Conservation (phyloP, 2,113 vertebrate genomes). For the Hippocampus guttulatus region DNA sequence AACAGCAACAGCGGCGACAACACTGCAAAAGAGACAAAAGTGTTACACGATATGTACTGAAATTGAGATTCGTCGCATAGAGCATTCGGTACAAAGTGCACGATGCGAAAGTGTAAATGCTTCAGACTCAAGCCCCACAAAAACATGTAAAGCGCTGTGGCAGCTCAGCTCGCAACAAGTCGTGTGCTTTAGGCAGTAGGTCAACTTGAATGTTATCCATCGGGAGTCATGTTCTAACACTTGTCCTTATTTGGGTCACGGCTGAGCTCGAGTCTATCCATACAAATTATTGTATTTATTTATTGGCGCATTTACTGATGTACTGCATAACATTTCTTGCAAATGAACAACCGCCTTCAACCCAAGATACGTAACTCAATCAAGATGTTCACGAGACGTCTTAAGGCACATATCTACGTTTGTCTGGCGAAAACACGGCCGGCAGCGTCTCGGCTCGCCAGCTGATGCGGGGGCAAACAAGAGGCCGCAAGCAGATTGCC, state of each 20-base stretch:
- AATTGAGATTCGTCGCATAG: neutral
- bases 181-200: constrained; percentile 1
- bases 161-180: neutral
- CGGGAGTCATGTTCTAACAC: neutral
- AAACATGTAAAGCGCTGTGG: neutral
- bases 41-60: neutral
- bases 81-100: neutral
- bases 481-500: constrained; percentile 23
- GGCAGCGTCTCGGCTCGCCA: constrained; percentile 11
- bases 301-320: too few species aligned
- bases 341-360: too few species aligned
- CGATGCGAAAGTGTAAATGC: neutral
- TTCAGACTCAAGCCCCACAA: neutral
- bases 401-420: neutral
- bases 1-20: constrained; percentile 35
- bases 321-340: too few species aligned
- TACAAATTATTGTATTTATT: neutral
- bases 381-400: neutral
- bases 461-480: constrained; percentile 35
- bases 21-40: constrained; percentile 4
- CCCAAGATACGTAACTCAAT: neutral
- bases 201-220: neutral
- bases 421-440: neutral
- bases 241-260: neutral
- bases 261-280: neutral